These are phyloP conservation scores for Lacanobia oleracea DNA, from an alignment of 2,888 invertebrate species.

Conservation along the genomic window DNA sequence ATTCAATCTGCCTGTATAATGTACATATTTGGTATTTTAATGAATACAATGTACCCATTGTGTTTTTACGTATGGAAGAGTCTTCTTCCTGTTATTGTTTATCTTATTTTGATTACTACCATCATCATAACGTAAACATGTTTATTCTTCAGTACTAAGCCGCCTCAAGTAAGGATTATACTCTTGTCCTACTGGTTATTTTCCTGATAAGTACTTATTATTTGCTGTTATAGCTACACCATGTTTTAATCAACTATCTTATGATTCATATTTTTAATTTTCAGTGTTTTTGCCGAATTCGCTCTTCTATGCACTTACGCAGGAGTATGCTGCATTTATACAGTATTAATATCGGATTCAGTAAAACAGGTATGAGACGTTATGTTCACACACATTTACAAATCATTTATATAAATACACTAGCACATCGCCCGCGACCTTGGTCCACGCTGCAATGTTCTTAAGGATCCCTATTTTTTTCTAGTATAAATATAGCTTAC, in stretches of 20 bases:
- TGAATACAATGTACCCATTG: no score
- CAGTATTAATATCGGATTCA: constrained; percentile 93
- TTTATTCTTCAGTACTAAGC: constrained; percentile 1
- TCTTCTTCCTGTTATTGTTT: constrained; percentile 19
- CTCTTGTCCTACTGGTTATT: background rate
- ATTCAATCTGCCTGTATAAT: no score
- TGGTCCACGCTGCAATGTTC: no score
- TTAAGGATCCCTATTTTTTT: no score
- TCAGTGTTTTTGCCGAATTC: constrained; percentile 90
- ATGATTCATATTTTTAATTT: constrained; percentile 60
- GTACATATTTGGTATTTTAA: no score
- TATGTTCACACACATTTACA: background rate
- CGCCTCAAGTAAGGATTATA: constrained; percentile 23
- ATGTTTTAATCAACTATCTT: background rate
- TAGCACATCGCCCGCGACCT: no score
- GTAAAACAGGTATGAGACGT: constrained; percentile 90
- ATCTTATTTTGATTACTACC: background rate
- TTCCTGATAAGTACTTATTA: no score
- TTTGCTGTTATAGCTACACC: background rate
- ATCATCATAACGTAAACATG: background rate
- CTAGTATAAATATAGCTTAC: no score
- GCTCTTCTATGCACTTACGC: constrained; percentile 92
- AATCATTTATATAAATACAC: no score
- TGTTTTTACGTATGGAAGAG: background rate
- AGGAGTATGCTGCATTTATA: constrained; percentile 94